These are phyloP conservation scores for Tapera naevia DNA, from an alignment of 2,797 vertebrate genomes.

Conservation along the genomic window DNA sequence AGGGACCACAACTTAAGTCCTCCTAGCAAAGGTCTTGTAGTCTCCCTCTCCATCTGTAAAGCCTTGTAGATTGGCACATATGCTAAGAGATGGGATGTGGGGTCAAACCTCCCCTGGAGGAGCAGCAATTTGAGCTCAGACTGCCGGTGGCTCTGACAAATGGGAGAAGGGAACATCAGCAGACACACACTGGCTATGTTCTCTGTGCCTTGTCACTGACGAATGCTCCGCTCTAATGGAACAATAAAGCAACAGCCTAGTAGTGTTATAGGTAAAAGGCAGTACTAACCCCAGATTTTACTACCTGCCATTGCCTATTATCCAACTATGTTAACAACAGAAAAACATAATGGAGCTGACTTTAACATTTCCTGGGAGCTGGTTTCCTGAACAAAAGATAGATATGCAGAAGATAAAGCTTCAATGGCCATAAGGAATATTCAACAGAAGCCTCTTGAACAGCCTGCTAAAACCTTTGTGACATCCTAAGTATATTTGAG, in stretches of 20 bases:
- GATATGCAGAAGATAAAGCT: background rate
- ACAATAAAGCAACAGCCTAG: background rate
- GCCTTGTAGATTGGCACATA: background rate
- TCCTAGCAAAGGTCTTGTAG: background rate
- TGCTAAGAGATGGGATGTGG: background rate
- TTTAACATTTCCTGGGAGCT: background rate
- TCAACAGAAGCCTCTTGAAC: background rate
- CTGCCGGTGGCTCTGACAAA: background rate
- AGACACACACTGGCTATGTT: background rate
- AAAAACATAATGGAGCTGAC: background rate
- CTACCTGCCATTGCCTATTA: background rate
- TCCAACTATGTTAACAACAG: background rate
- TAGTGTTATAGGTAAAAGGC: background rate
- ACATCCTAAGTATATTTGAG: background rate
- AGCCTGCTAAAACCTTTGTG: background rate
- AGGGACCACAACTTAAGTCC: background rate
- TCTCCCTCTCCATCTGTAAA: background rate
- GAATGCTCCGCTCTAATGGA: background rate
- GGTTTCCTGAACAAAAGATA: background rate
- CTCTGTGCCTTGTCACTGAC: fast-evolving
- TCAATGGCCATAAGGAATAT: background rate
- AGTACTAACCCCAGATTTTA: background rate
- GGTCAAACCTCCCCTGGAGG: fast-evolving
- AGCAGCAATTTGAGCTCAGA: background rate
- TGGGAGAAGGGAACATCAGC: background rate